These are phyloP conservation scores for Polymixis flavicincta DNA, from an alignment of 2,888 invertebrate genomes.

Conservation along the genomic window DNA sequence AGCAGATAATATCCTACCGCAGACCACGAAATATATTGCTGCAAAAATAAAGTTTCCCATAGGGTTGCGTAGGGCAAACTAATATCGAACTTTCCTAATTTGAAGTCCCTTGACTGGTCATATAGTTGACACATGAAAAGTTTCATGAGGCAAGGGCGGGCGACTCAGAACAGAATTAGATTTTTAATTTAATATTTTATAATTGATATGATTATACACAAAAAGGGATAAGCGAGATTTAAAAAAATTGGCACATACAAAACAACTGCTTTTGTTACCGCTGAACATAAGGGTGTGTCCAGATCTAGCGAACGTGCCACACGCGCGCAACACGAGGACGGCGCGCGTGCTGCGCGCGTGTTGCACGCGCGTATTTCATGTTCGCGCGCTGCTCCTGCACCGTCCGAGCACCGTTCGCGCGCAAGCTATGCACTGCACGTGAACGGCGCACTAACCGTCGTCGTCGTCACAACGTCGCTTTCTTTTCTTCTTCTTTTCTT, in stretches of 20 bases:
- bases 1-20: neutral
- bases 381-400: too few relatives aligned
- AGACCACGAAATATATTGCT: constrained; percentile 7
- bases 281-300: too few relatives aligned
- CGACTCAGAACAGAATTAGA: neutral
- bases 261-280: neutral
- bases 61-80: neutral
- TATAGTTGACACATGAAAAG: neutral
- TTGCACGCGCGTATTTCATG: too few relatives aligned
- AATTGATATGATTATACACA: neutral
- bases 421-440: too few relatives aligned
- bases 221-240: neutral
- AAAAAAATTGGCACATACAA: neutral
- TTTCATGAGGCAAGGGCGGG: neutral
- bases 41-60: constrained; percentile 16
- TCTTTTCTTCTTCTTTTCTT: too few relatives aligned
- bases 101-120: neutral
- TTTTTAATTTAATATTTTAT: neutral
- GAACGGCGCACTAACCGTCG: too few relatives aligned
- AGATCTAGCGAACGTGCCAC: too few relatives aligned
- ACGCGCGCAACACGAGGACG: too few relatives aligned
- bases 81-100: constrained; percentile 6
- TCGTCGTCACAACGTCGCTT: too few relatives aligned
- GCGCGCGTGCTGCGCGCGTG: too few relatives aligned
- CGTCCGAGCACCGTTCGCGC: too few relatives aligned